phyloP scores from a whole-genome alignment of 2,888 invertebrate genomes.

The Empis stercorea region DNA sequence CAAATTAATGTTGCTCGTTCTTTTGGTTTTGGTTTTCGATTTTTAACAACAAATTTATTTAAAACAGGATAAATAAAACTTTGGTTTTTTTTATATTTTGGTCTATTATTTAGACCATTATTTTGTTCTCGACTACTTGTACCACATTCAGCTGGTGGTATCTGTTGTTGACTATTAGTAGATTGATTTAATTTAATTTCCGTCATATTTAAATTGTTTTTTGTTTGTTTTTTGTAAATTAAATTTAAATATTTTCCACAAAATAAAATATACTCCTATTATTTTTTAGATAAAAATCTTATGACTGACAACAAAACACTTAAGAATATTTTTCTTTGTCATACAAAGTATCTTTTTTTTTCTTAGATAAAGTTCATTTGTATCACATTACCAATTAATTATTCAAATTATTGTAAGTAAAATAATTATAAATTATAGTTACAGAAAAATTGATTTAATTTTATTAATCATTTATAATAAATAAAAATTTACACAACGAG shows the following conservation, averaged over 20 bases:
- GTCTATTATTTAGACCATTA: constrained; percentile 4
- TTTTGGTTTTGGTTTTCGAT: constrained; percentile 13
- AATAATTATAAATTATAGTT: no score
- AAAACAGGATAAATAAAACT: constrained; percentile 7
- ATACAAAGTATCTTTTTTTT: neutral
- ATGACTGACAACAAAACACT: neutral
- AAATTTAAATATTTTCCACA: neutral
- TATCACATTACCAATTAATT: neutral
- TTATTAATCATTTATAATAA: neutral
- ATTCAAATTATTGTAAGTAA: no score
- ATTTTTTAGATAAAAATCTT: neutral
- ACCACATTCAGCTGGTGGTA: constrained; percentile 2
- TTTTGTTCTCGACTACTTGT: constrained; percentile 5
- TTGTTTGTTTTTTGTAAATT: neutral
- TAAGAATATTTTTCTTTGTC: neutral
- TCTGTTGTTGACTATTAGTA: constrained; percentile 1
- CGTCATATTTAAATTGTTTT: neutral
- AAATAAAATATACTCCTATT: neutral
- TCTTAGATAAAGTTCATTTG: neutral
- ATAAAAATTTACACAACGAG: no score
- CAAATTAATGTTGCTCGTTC: constrained; percentile 16
- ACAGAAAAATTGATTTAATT: neutral
- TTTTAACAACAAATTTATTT: constrained; percentile 12
- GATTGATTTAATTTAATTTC: neutral
- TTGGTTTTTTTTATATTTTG: constrained; percentile 7